phyloP scores from a whole-genome alignment of 92 coral and sea anemone genomes.

The Ricordea florida region DNA sequence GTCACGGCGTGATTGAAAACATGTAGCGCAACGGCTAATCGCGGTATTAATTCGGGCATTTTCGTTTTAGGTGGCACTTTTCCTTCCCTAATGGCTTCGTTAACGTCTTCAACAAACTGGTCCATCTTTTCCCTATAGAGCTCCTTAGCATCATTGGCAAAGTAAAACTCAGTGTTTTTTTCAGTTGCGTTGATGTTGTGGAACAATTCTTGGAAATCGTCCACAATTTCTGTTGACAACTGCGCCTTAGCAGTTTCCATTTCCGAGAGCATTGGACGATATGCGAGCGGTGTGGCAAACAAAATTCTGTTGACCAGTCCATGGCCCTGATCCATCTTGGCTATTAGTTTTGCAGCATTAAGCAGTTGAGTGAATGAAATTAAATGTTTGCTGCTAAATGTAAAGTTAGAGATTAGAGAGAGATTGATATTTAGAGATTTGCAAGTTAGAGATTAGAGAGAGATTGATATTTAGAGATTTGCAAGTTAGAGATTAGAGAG shows the following conservation, averaged over 20 bases:
- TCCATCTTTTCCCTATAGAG: slow-evolving; percentile 17
- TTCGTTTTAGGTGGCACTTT: slow-evolving; percentile 66
- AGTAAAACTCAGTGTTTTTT: not conserved
- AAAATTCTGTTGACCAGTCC: slow-evolving; percentile 47
- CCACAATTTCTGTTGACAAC: slow-evolving; percentile 3
- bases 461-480: too few species aligned
- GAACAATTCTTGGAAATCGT: slow-evolving; percentile 8
- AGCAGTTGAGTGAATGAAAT: slow-evolving; percentile 54
- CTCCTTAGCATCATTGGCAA: slow-evolving; percentile 2
- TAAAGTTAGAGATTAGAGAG: too few species aligned
- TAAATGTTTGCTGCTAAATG: too few species aligned
- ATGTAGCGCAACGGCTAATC: slow-evolving; percentile 37
- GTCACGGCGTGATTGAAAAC: slow-evolving; percentile 52
- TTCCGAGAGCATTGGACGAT: slow-evolving; percentile 41
- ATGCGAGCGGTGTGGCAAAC: slow-evolving; percentile 43
- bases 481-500: too few species aligned
- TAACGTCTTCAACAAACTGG: slow-evolving; percentile 33
- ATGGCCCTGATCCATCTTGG: slow-evolving; percentile 55
- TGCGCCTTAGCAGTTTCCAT: slow-evolving; percentile 40
- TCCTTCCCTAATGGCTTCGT: slow-evolving; percentile 44
- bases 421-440: too few species aligned
- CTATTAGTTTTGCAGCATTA: slow-evolving; percentile 50
- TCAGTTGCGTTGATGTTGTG: not conserved
- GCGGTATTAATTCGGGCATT: slow-evolving; percentile 32
- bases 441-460: too few species aligned